Base-by-base conservation (phyloP, 1,140 invertebrate genomes). In the Philotrypesis tridentata region DNA sequence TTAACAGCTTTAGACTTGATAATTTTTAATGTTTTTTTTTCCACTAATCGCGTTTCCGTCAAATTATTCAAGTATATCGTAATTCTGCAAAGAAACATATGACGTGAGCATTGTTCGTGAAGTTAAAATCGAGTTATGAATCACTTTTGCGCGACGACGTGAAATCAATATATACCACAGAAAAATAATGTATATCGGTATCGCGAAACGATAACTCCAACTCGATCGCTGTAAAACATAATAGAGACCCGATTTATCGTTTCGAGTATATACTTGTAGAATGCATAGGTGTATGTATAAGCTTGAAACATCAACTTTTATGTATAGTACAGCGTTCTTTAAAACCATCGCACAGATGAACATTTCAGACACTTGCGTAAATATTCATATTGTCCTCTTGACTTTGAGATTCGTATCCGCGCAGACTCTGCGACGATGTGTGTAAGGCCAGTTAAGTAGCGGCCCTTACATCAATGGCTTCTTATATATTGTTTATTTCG, bases 371-470 rank as follows among this genome's bases (percentile, higher is more conserved):
- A 1, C 2, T 40, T 40, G 37, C 2, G 7, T 40, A 40, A 12
- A 11, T 40, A 11, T n/a, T n/a, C n/a, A n/a, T 37, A 37, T 48
- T 3, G 2, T 63, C 25, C 61, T 25, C 14, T 27, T 27, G 9
- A 37, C 12, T 70, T 33, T 70, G 67, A 70, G 67, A 70, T 70
- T 70, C 67, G 9, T 7, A 31, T 65, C 40, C 11, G 4, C 12
- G 40, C n/a, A n/a, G 40, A 43, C 14, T 43, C 40, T 14, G 5
- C 40, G 12, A 43, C n/a, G 33, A 37, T 37, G 3, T 37, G n/a
- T 7, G n/a, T n/a, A n/a, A n/a, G 48, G 48, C 6, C 31, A 67
- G 75, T 77, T 78, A 78, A 78, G 76, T 78, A 70, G 29, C 25
- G 31, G 40, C 40, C 43, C 55, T 11, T 37, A 29, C 25, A 3